These are phyloP conservation scores for Panagrolaimus sp. DNA, from an alignment of 1,140 invertebrate genomes.

Conservation along the genomic window DNA sequence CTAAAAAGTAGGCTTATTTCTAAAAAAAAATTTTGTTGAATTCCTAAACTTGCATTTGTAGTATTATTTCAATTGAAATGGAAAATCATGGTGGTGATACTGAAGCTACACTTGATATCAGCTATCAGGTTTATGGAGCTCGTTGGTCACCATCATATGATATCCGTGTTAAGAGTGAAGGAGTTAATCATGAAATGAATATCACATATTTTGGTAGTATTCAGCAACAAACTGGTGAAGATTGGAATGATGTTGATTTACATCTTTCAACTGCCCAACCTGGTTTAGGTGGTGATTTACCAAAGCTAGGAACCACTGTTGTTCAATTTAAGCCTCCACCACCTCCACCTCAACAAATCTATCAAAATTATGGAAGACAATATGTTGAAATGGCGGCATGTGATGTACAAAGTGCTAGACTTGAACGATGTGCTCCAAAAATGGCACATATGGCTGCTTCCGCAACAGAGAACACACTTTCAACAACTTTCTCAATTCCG, in stretches of 20 bases:
- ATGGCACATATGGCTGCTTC: slow-evolving; percentile 16
- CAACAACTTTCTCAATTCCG: slow-evolving; percentile 57
- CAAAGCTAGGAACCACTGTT: slow-evolving; percentile 53
- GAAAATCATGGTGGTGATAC: slow-evolving; percentile 23
- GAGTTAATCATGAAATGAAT: slow-evolving; percentile 37
- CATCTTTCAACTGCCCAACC: slow-evolving; percentile 59
- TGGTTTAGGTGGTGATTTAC: slow-evolving; percentile 59
- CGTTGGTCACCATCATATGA: slow-evolving; percentile 59
- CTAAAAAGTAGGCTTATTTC: neutral
- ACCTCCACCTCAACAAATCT: neutral
- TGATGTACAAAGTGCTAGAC: too few species aligned
- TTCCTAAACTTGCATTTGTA: neutral
- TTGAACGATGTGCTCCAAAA: neutral
- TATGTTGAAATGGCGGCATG: neutral
- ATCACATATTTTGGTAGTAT: slow-evolving; percentile 59
- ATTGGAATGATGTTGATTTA: slow-evolving; percentile 59
- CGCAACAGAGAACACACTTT: slow-evolving; percentile 15
- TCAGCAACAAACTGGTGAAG: slow-evolving; percentile 59
- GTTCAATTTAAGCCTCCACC: slow-evolving; percentile 39
- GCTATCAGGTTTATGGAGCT: slow-evolving; percentile 58
- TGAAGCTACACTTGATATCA: slow-evolving; percentile 39
- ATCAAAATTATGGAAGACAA: neutral
- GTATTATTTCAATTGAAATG: slow-evolving; percentile 20
- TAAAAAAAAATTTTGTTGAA: too few species aligned
- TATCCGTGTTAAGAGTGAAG: slow-evolving; percentile 55